phyloP scores from a whole-genome alignment of 2,113 vertebrate species.

The Benitochromis conjunctus region DNA sequence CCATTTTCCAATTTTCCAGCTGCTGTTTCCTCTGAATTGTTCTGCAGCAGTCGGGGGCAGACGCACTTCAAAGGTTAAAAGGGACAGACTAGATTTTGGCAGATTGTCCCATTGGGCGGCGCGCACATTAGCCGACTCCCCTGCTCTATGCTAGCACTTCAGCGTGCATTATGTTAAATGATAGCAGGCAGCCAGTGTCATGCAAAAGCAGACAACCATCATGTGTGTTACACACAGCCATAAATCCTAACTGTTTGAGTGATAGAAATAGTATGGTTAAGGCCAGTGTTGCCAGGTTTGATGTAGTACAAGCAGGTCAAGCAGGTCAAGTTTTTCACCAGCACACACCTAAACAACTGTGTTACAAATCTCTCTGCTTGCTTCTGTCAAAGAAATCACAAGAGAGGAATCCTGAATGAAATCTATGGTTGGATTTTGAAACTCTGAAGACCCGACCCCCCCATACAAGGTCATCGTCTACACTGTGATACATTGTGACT shows the following conservation, averaged over 20 bases:
- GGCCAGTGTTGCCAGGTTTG: background rate
- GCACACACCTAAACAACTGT: background rate
- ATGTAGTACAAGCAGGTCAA: background rate
- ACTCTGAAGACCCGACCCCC: background rate
- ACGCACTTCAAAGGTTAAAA: conserved; percentile 26
- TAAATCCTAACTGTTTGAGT: background rate
- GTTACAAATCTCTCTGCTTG: background rate
- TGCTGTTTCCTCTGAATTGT: conserved; percentile 45
- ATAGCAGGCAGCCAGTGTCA: background rate
- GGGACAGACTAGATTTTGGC: background rate
- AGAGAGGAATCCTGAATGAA: background rate
- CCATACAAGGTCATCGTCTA: background rate
- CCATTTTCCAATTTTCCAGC: conserved; percentile 18
- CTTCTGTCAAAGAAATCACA: background rate
- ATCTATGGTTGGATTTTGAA: background rate
- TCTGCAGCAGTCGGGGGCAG: background rate
- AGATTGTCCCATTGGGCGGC: background rate
- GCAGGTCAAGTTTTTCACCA: background rate
- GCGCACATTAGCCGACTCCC: background rate
- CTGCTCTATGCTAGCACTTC: background rate
- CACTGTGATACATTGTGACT: no score
- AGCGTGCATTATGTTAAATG: background rate
- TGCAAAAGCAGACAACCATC: background rate
- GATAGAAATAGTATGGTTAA: background rate
- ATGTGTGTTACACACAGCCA: background rate